phyloP scores from a whole-genome alignment of 2,797 vertebrate species.

The Coregonus sp. region DNA sequence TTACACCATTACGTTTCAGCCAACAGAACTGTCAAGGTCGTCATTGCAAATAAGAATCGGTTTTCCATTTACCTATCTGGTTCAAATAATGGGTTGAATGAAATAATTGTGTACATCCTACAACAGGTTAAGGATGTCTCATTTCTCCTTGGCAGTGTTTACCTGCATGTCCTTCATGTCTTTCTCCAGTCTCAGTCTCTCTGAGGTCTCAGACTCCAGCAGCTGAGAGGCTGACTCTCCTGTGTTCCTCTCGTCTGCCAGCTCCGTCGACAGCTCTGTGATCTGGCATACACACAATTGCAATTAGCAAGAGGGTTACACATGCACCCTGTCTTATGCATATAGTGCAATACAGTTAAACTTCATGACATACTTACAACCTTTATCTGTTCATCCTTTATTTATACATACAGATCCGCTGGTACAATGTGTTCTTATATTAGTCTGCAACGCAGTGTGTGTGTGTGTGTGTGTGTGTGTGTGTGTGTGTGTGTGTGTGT shows the following conservation, averaged over 20 bases:
- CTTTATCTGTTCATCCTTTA: background rate
- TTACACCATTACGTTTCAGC: conserved; percentile 28
- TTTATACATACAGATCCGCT: background rate
- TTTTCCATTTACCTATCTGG: too few species aligned
- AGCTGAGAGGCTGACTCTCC: conserved; percentile 95
- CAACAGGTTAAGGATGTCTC: background rate
- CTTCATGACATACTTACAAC: background rate
- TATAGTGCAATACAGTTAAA: background rate
- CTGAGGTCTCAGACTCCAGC: conserved; percentile 88
- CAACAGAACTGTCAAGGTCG: background rate
- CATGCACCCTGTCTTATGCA: background rate
- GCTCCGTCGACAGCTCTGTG: conserved; percentile 92
- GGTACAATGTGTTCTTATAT: background rate
- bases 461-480: conserved; percentile 10
- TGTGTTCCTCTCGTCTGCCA: conserved; percentile 92
- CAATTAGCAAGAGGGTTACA: background rate
- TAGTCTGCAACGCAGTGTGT: background rate
- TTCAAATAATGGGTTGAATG: background rate
- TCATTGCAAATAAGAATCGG: too few species aligned
- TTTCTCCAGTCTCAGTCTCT: conserved; percentile 90
- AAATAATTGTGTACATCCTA: background rate
- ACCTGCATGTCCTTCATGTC: conserved; percentile 98
- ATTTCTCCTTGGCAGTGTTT: background rate
- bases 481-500: conserved; percentile 13
- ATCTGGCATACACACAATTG: conserved; percentile 68